Evolutionary conservation across 2,113 vertebrate genomes (phyloP), one percentile per base, ranked within the genome.

Genomic region (Pterophyllum scalare): DNA sequence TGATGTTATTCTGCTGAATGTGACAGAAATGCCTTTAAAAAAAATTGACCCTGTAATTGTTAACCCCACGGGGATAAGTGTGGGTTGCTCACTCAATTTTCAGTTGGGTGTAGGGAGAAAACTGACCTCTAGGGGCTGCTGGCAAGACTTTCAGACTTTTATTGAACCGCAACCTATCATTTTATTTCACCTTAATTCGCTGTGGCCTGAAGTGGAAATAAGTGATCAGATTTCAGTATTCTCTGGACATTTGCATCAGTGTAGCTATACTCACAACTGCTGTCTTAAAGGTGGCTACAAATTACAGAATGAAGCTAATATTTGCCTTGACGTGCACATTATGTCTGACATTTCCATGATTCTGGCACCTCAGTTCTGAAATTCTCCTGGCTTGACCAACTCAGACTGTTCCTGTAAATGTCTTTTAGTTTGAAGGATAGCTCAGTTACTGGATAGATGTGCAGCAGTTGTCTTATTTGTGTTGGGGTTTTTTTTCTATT

Each of bases 11-110:
- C 88, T 83, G 80, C 84, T 89, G 76, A 89, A 86, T 87, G 85
- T 88, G 85, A 87, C 35, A 82, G 85, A 89, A 58, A 92, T 89
- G 93, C 90, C 92, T 95, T 92, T 76, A 7, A 80, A 87, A 79
- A 81, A 85, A 80, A 49, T 87, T 81, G 88, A 85, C 84, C 28
- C 26, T 75, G 56, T 67, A 4, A 57, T 58, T 74, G 17, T 72
- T 77, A 60, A 13, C 77, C 61, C 38, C 56, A 40, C 33, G 5
- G 28, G 35, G 64, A 5, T 14, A 61, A 83, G 46, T 4, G 5
- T 19, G 12, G 74, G 22, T 28, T 26, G 9, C 35, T 79, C 79
- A 35, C 43, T 33, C 58, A 14, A 22, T n/a, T 64, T 81, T 77
- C n/a, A 6, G 46, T 59, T 65, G 14, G 33, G 1, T 76, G 75